Evolutionary conservation across 2,888 invertebrate species (phyloP).

Genomic region (Cristatella mucedo): DNA sequence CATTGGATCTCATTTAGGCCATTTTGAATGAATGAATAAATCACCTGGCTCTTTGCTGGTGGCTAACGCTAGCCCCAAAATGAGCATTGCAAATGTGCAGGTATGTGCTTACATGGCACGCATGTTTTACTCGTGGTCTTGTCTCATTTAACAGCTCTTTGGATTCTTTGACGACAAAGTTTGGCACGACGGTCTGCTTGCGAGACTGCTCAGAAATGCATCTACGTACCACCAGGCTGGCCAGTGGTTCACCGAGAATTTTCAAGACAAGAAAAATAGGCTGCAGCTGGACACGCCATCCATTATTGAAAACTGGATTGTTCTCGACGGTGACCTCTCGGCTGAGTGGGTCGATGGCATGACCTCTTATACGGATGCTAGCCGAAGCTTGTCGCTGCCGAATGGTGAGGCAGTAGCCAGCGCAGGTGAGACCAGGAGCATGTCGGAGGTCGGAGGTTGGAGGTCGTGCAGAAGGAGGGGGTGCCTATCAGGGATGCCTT

Average conservation of each 20-base stretch:
- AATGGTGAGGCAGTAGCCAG: constrained; percentile 21
- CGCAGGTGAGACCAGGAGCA: too few relatives aligned
- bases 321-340: constrained; percentile 29
- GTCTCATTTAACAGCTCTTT: constrained; percentile 25
- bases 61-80: too few relatives aligned
- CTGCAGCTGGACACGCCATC: constrained; percentile 18
- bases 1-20: too few relatives aligned
- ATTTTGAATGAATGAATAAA: too few relatives aligned
- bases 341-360: constrained; percentile 29
- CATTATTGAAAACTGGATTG: constrained; percentile 24
- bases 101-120: too few relatives aligned
- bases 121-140: too few relatives aligned
- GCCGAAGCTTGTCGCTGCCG: constrained; percentile 21
- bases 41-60: too few relatives aligned
- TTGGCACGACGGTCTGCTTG: constrained; percentile 27
- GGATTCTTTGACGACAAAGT: constrained; percentile 23
- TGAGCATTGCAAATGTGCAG: too few relatives aligned
- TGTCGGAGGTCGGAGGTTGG: too few relatives aligned
- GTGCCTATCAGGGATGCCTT: too few relatives aligned
- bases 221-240: too few relatives aligned
- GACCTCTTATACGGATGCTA: constrained; percentile 24
- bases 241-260: constrained; percentile 17
- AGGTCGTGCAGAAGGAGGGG: too few relatives aligned
- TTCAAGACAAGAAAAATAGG: constrained; percentile 19
- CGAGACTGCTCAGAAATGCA: constrained; percentile 23